Base-by-base conservation (phyloP, 2,888 invertebrate species). In the Apantesis nais region DNA sequence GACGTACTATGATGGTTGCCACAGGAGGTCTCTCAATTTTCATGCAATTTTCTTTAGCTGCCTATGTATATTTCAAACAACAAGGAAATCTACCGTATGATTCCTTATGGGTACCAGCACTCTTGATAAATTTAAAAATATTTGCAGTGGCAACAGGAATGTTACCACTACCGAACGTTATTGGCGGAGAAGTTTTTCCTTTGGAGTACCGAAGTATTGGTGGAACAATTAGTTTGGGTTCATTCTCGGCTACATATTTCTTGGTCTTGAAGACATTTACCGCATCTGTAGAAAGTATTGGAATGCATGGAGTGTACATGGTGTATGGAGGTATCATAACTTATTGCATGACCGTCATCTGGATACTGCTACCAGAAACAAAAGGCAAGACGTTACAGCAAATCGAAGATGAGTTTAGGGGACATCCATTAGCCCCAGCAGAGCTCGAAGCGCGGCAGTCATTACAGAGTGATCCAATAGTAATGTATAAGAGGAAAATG, bases 171-270 rank as follows among this genome's bases (percentile, higher is more conserved):
- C 97, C 97, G 0, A 96, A 96, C 91, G 95, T 97, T 8, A 95
- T 97, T 89, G 96, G 96, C 55, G 97, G 97, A 0, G 97, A 97
- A 85, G 92, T 97, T 0, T 97, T 97, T 79, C 95, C 97, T 3
- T 89, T 95, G 37, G 92, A 94, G 55, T 95, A 95, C 60, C 92
- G 96, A 62, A 96, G 96, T 48, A 86, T 96, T 0, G 97, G 96
- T 0, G 95, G 96, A 0, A 96, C 96, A 0, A 88, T 97, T 8
- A 95, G 96, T 12, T 89, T 96, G 14, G 93, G 95, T 44, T 92
- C 95, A 19, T 92, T 95, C 2, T 96, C 96, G 67, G 80, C 93
- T 1, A 92, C 96, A 60, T 95, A 96, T 71, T 97, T 97, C 78
- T 37, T 95, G 1, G 95, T 96, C 8, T 94, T 97, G 2, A 96